Base-by-base conservation (phyloP, 2,113 vertebrate genomes). In the Cettia cetti region DNA sequence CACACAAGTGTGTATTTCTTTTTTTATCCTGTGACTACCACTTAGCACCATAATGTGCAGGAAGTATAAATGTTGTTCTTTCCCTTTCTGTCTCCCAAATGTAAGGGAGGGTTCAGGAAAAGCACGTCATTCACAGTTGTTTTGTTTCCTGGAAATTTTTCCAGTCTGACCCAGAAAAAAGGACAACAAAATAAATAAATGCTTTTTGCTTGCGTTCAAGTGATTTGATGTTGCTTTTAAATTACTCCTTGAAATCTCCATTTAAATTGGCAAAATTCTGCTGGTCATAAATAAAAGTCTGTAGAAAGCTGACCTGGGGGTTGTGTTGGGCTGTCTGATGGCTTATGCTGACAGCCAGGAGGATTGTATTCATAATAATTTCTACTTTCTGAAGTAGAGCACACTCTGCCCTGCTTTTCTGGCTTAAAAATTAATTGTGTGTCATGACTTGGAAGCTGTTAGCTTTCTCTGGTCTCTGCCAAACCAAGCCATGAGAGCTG, bases 81-180 rank as follows among this genome's bases (percentile, higher is more conserved):
- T 94, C 83, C 68, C 61, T 92, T 95, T 95, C 91, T 94, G 81
- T 40, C 94, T 95, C 93, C 68, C 63, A 78, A 75, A 91, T 85
- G 45, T 85, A 83, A 93, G 93, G 90, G 88, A 91, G 86, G 75
- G 71, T 87, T 96, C 92, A 95, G 94, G 94, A 93, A 95, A 78
- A 82, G 15, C 53, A 75, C 71, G 53, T 95, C 87, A 92, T 61
- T 89, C 82, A 74, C 85, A 60, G 87, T 91, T 96, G 82, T 68
- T 93, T 87, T 82, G 64, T 94, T 90, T 90, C 84, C 84, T 94
- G 95, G 91, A 84, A 90, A 77, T 78, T 89, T 82, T 95, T 95
- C 59, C 78, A 87, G 50, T 77, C 75, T 85, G 63, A 87, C 66
- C 17, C 31, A 39, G 37, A 63, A 59, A n/a, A 86, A n/a, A 57